Conservation (phyloP, 2,113 vertebrate species). For the Chionis minor region DNA sequence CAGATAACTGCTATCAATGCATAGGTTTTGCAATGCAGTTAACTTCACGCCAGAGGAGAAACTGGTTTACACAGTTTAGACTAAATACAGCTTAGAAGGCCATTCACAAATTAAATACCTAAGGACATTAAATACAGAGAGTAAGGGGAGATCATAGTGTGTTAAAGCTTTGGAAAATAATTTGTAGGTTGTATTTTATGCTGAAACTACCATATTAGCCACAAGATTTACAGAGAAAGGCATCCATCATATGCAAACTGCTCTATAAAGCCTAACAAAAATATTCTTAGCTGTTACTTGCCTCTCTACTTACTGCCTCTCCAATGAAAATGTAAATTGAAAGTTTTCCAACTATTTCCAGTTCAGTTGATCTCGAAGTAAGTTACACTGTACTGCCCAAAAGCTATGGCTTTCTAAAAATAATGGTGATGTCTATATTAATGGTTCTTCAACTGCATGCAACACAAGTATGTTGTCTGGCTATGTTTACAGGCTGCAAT, state of each 20-base stretch:
- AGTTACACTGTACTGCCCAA: not conserved
- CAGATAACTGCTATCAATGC: not conserved
- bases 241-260: not conserved
- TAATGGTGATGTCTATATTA: constrained; percentile 24
- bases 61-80: not conserved
- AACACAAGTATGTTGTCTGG: constrained; percentile 19
- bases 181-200: not conserved
- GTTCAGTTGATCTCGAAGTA: not conserved
- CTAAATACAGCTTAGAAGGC: not conserved
- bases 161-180: not conserved
- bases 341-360: constrained; percentile 34
- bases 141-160: not conserved
- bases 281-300: constrained; percentile 14
- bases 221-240: not conserved
- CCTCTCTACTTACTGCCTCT: not conserved
- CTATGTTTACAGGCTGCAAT: constrained; percentile 58
- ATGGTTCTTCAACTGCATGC: constrained; percentile 44
- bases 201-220: not conserved
- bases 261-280: not conserved
- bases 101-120: not conserved
- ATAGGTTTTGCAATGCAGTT: not conserved
- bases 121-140: not conserved
- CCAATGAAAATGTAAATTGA: constrained; percentile 13
- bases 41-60: not conserved
- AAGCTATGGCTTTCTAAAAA: constrained; percentile 54